Conservation (phyloP, 2,797 vertebrate genomes). For the Pagetopsis macropterus region DNA sequence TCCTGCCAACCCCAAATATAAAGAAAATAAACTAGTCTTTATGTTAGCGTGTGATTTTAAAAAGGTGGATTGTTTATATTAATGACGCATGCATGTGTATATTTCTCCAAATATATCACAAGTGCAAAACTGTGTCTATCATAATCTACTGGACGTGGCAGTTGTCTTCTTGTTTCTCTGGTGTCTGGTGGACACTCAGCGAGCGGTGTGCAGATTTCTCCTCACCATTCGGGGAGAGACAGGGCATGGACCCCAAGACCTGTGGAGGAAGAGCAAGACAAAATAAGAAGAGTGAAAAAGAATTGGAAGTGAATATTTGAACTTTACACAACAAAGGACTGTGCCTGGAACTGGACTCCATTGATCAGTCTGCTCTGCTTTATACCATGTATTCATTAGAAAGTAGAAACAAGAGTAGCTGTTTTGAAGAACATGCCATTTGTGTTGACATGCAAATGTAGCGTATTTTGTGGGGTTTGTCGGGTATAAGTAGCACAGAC, state of each 20-base stretch:
- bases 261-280: conserved; percentile 22
- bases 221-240: conserved; percentile 17
- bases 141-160: conserved; percentile 87
- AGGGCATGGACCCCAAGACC: conserved; percentile 51
- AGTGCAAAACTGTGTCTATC: background rate
- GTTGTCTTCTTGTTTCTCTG: conserved; percentile 80
- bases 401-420: rapidly evolving
- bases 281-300: background rate
- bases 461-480: background rate
- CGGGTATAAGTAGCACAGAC: background rate
- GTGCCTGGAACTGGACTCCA: background rate
- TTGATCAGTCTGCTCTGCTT: background rate
- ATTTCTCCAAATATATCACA: conserved; percentile 10
- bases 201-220: conserved; percentile 34
- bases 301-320: background rate
- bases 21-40: background rate
- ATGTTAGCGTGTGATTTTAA: background rate
- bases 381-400: background rate
- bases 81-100: background rate
- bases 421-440: background rate
- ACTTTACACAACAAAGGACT: too few relatives aligned
- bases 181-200: conserved; percentile 42
- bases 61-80: conserved; percentile 9
- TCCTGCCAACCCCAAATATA: background rate
- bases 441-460: background rate